Evolutionary conservation across 2,113 vertebrate genomes (phyloP), one percentile per base, ranked within the genome.

Genomic region (Acrocephalus arundinaceus): DNA sequence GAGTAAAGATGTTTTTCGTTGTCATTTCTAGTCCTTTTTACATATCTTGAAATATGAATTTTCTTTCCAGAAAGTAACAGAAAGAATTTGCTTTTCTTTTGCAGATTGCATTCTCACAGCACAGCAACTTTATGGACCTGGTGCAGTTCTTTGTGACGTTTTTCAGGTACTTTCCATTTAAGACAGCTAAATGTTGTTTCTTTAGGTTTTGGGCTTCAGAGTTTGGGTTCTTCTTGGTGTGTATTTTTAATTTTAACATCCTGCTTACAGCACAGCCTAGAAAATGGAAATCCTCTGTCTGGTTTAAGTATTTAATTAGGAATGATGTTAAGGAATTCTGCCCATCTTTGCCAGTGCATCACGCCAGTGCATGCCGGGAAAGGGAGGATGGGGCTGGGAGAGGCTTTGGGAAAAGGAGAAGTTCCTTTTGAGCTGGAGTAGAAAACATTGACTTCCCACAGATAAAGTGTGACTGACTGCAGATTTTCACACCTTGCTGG

Each of bases 61-160:
- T 25, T 19, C 54, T 91, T 61, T 39, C 14, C 81, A 51, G 75
- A 74, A 87, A 85, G 13, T 97, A 96, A 97, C 74, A 51, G 67
- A 73, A 72, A 27, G 24, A 41, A 28, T 94, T 90, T 97, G 51
- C 90, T 97, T 96, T 90, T 97, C 72, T 96, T 78, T 94, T 91
- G 43, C 98, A 99, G 99, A 99, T 99, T 93, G 99, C 99, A 82
- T 99, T 99, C 98, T 99, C 99, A 21, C 99, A 99, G 93, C 99
- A 99, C 98, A 99, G 99, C 98, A 99, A 99, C 98, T 99, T 99
- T 98, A 99, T 99, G 99, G 99, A 99, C 97, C 98, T 99, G 97
- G 99, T 99, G 91, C 99, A 99, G 97, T 99, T 99, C 98, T 99
- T 99, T 94, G 99, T 99, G 98, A 99, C 99, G 2, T 99, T 99